Evolutionary conservation across 2,888 invertebrate genomes (phyloP).

Genomic region (Perizoma flavofasciatum): DNA sequence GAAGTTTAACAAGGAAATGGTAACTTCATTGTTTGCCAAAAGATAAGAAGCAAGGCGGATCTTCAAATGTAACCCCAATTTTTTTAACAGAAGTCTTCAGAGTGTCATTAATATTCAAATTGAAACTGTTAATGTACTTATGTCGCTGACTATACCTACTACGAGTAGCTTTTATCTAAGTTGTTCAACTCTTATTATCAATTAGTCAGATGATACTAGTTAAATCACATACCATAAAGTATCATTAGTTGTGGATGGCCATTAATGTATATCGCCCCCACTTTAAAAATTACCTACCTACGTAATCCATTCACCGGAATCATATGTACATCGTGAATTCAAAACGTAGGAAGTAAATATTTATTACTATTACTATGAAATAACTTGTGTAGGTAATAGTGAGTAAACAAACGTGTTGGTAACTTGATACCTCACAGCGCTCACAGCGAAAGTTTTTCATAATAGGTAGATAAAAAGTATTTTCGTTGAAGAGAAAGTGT

Average conservation of each 20-base stretch:
- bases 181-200: slow-evolving; percentile 9
- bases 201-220: slow-evolving; percentile 9
- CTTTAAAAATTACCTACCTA: background rate
- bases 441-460: too few species aligned
- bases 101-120: too few species aligned
- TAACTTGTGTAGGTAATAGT: slow-evolving; percentile 3
- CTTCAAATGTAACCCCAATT: too few species aligned
- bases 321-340: slow-evolving; percentile 2
- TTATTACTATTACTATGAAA: slow-evolving; percentile 6
- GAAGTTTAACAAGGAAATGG: too few species aligned
- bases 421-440: slow-evolving; percentile 8
- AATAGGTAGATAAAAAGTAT: too few species aligned
- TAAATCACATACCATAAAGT: slow-evolving; percentile 11
- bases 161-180: background rate
- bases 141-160: background rate
- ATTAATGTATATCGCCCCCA: slow-evolving; percentile 1
- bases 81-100: too few species aligned
- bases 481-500: too few species aligned
- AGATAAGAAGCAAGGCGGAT: too few species aligned
- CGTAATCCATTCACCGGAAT: background rate
- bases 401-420: slow-evolving; percentile 35
- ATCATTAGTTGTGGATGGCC: background rate
- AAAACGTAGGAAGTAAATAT: background rate
- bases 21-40: too few species aligned
- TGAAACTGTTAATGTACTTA: too few species aligned